Evolutionary conservation across 2,113 vertebrate species (phyloP).

Genomic region (Mustela lutreola): DNA sequence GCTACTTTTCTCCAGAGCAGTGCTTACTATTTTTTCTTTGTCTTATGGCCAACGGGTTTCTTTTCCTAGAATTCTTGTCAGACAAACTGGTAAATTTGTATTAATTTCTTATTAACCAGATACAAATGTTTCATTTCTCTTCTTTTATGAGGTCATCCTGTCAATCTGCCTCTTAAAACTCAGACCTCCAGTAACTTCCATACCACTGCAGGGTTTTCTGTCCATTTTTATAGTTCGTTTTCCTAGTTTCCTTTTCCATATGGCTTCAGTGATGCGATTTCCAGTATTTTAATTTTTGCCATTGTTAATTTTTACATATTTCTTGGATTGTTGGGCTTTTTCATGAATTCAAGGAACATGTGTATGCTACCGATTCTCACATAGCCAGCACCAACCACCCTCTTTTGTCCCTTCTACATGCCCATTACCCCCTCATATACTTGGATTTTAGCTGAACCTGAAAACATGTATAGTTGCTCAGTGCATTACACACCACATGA

Average conservation of each 20-base stretch:
- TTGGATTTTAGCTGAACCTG: neutral
- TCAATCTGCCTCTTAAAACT: neutral
- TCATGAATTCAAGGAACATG: neutral
- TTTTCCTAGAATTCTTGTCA: neutral
- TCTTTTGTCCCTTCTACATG: neutral
- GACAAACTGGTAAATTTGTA: neutral
- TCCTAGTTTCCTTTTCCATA: neutral
- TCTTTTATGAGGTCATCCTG: neutral
- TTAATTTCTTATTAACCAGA: neutral
- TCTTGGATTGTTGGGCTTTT: neutral
- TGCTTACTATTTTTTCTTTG: neutral
- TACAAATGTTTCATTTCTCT: neutral
- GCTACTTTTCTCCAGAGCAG: neutral
- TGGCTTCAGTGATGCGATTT: neutral
- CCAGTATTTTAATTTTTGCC: neutral
- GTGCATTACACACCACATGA: neutral
- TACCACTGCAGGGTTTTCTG: neutral
- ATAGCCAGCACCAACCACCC: neutral
- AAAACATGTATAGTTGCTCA: neutral
- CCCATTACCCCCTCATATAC: neutral
- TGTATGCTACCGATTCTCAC: neutral
- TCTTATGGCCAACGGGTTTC: neutral
- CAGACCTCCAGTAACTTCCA: neutral
- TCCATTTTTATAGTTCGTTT: neutral
- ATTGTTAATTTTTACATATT: neutral